These are phyloP conservation scores for Pristionchus fissidentatus DNA, from an alignment of 2,888 invertebrate genomes.

Conservation along the genomic window DNA sequence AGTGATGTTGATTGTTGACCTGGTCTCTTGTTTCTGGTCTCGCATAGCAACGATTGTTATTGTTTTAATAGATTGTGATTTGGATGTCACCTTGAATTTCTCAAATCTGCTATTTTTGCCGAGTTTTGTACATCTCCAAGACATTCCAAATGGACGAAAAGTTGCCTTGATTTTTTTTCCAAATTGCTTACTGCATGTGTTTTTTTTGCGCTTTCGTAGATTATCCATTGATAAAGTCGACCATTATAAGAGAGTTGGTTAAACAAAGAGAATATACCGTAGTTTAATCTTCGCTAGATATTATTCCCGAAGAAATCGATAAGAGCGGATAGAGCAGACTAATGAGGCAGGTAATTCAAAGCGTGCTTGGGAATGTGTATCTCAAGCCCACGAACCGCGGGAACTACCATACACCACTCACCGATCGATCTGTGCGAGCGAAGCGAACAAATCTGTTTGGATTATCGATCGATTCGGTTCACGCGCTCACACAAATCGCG, in stretches of 20 bases:
- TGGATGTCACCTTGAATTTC: not conserved
- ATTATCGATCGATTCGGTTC: not conserved
- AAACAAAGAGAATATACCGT: not conserved
- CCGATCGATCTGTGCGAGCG: conserved; percentile 37
- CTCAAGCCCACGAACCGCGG: not conserved
- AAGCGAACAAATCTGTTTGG: conserved; percentile 44
- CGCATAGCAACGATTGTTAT: not conserved
- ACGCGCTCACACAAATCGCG: conserved; percentile 32
- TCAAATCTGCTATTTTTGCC: not conserved
- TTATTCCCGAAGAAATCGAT: too few species aligned
- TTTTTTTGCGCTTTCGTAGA: conserved; percentile 6
- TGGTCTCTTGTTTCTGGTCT: conserved; percentile 35
- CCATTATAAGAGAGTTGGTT: not conserved
- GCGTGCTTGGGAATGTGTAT: not conserved
- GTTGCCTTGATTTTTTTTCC: conserved; percentile 38
- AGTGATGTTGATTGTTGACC: not conserved
- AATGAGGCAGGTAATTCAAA: not conserved
- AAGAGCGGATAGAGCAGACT: too few species aligned
- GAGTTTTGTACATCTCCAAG: conserved; percentile 24
- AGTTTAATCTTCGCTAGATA: too few species aligned
- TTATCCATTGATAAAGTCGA: conserved; percentile 13
- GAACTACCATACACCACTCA: not conserved
- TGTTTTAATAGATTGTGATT: conserved; percentile 36
- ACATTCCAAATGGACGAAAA: conserved; percentile 30
- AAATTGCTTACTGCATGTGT: too few species aligned